phyloP scores from a whole-genome alignment of 1,140 invertebrate species.

The Palaemon carinicauda region DNA sequence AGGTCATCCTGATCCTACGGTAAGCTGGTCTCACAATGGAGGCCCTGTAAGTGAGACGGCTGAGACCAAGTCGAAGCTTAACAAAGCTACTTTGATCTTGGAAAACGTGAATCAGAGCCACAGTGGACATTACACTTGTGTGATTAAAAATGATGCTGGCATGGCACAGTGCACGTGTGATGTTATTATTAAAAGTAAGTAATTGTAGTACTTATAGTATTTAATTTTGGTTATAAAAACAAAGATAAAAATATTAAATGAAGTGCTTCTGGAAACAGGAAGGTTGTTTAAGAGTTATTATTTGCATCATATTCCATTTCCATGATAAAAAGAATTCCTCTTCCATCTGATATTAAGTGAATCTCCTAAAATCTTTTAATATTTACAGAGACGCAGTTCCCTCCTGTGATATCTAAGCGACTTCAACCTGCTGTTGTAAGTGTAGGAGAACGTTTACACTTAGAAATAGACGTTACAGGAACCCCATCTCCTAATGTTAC shows the following conservation, averaged over 20 bases:
- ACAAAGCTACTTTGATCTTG: constrained; percentile 48
- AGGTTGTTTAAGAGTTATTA: too few relatives aligned
- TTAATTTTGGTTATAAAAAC: too few relatives aligned
- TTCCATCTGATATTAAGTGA: not conserved
- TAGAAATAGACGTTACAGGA: constrained; percentile 92
- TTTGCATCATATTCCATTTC: not conserved
- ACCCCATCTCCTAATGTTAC: constrained; percentile 91
- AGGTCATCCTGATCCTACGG: constrained; percentile 75
- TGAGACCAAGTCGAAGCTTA: constrained; percentile 26
- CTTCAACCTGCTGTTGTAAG: constrained; percentile 81
- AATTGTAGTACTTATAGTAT: not conserved
- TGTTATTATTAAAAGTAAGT: constrained; percentile 82
- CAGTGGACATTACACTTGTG: constrained; percentile 83
- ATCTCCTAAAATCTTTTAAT: not conserved
- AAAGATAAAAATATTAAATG: too few relatives aligned
- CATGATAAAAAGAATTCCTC: not conserved
- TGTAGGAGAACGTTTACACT: constrained; percentile 90
- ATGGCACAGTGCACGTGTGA: constrained; percentile 75
- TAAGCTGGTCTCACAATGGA: constrained; percentile 79
- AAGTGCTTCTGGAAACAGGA: too few relatives aligned
- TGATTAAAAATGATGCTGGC: constrained; percentile 79
- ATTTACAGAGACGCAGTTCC: constrained; percentile 74
- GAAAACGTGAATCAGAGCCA: constrained; percentile 63
- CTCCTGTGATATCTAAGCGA: constrained; percentile 81
- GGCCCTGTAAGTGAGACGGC: constrained; percentile 30